Evolutionary conservation across 2,888 invertebrate species (phyloP), one percentile per base, ranked within the genome.

Genomic region (Siphonodentalium dalli): DNA sequence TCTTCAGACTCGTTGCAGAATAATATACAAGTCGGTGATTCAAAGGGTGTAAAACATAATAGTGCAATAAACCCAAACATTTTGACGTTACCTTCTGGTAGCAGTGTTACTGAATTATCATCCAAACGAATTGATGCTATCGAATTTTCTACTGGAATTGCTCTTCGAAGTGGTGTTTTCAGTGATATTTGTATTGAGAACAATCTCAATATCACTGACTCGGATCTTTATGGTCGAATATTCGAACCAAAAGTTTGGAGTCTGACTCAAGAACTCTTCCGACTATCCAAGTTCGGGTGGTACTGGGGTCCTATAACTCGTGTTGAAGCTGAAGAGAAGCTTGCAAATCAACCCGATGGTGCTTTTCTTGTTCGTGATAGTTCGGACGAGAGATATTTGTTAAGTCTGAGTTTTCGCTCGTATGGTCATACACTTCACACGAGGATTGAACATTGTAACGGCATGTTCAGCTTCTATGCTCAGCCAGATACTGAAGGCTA

Each of bases 291-390:
- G 46, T 77, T 77, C 70, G 79, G 80, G 8, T 90, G 90, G 90
- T 91, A 90, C 75, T 91, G 90, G 90, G 90, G 90, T 21, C 88
- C 89, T 50, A 87, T 90, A 63, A 86, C 88, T 0, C 84, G 88
- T 44, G 84, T 85, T 31, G 88, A 89, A 78, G 90, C 90, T 0
- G 89, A 90, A 75, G 86, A 87, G 50, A 88, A 88, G 74, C 81
- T 90, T 23, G 83, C 85, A 44, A 87, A 87, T 56, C 87, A 88
- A 74, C 87, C 88, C 18, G 89, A 90, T 71, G 90, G 90, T 51
- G 87, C 90, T 46, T 90, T 90, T 81, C 82, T 90, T 54, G 88
- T 91, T 7, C 84, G 90, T 27, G 90, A 90, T 77, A 90, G 90
- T 3, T 88, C 89, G 20, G 88, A 89, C 49, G 86, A 87, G 66